Evolutionary conservation across 2,888 invertebrate species (phyloP).

Genomic region (Leucophora obtusa): DNA sequence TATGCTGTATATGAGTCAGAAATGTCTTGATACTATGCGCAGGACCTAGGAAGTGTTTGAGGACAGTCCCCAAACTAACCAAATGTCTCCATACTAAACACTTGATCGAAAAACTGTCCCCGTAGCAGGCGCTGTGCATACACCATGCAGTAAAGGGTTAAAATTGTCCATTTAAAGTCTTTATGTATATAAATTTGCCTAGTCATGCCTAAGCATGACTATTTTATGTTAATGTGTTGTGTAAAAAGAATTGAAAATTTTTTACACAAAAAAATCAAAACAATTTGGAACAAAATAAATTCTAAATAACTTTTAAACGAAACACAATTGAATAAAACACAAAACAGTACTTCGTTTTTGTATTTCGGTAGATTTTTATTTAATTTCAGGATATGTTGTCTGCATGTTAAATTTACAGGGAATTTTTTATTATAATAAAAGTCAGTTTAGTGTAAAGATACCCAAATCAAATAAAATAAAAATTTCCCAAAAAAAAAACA

Average conservation of each 20-base stretch:
- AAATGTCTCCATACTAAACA: too few relatives aligned
- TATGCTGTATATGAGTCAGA: too few relatives aligned
- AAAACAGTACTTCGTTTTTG: not conserved
- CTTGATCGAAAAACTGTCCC: too few relatives aligned
- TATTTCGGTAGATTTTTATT: slow-evolving; percentile 20
- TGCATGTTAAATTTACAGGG: not conserved
- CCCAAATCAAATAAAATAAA: slow-evolving; percentile 21
- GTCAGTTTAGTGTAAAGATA: slow-evolving; percentile 36
- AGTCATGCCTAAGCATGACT: not conserved
- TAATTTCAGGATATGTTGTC: slow-evolving; percentile 5
- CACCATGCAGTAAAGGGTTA: too few relatives aligned
- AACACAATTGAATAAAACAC: not conserved
- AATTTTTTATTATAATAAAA: slow-evolving; percentile 5
- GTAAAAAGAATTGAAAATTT: not conserved
- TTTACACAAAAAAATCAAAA: slow-evolving; percentile 12
- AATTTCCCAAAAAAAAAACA: not conserved
- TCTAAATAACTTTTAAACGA: slow-evolving; percentile 9
- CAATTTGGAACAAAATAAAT: slow-evolving; percentile 31
- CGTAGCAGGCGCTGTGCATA: too few relatives aligned
- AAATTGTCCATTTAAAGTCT: too few relatives aligned
- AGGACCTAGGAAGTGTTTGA: too few relatives aligned
- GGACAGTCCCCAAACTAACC: too few relatives aligned
- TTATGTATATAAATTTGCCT: not conserved
- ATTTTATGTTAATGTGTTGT: not conserved
- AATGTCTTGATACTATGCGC: too few relatives aligned